Base-by-base conservation (phyloP, 2,797 vertebrate genomes). In the Cynopterus sphinx region DNA sequence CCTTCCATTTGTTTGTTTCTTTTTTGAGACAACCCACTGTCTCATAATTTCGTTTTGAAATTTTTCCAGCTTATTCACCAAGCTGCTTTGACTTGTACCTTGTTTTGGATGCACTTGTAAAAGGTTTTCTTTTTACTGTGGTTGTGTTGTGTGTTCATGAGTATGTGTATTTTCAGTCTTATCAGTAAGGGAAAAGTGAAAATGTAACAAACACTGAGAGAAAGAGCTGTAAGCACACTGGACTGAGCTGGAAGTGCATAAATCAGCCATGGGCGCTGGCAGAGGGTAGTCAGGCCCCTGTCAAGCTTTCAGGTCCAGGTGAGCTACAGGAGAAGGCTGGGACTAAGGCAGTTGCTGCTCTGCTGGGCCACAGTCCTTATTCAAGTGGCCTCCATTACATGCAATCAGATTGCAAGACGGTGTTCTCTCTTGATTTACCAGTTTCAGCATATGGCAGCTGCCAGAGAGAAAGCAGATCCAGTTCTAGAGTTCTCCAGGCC, bases 1-100 rank as follows among this genome's bases (percentile, higher is more conserved):
- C 21, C 13, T 81, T 61, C 70, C 39, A 88, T 91, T 16, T 0
- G 71, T 59, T 91, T 87, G 13, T 63, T 83, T 96, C 63, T 81
- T 22, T 85, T 96, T 61, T 12, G 87, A 39, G 75, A 96, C 82
- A 96, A 89, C 41, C 59, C 21, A 33, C n/a, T 33, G 65, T 33
- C 26, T 75, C 49, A 46, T 9, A 22, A 26, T 70, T 43, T 73
- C 36, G 26, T 57, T 49, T 67, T 90, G 51, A 83, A 90, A 83
- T 33, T 55, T 71, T 31, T 53, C 9, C 36, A 26, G 9, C 0
- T 0, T 63, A 43, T 81, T 55, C 49, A 41, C 36, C 39, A 74
- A 36, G 16, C 49, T 68, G 17, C 51, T 49, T 74, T 6, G 28
- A 4, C 28, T 59, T 46, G 51, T n/a, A 70, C 17, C 4, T 9